Evolutionary conservation across 1,140 invertebrate species (phyloP).

Genomic region (Microplitis demolitor): DNA sequence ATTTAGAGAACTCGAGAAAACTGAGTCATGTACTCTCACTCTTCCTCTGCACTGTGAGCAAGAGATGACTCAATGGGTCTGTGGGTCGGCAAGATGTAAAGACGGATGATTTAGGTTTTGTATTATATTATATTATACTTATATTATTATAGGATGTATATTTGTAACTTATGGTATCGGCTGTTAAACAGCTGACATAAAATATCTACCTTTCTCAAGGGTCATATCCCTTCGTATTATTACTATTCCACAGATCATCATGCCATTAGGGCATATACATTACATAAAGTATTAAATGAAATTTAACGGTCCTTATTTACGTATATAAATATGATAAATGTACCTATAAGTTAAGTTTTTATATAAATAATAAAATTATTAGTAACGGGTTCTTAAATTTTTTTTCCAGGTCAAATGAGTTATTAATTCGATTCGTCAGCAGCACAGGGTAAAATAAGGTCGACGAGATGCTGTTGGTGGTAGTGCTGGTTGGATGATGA

Average conservation of each 20-base stretch:
- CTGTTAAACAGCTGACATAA: neutral
- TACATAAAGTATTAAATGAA: neutral
- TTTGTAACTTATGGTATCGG: neutral
- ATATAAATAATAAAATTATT: neutral
- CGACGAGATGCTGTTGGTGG: neutral
- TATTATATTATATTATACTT: too few relatives aligned
- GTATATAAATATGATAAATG: too few relatives aligned
- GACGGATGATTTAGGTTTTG: neutral
- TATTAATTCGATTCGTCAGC: neutral
- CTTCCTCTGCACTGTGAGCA: neutral
- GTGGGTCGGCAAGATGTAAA: conserved; percentile 6
- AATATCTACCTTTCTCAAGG: too few relatives aligned
- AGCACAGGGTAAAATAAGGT: neutral
- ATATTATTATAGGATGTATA: neutral
- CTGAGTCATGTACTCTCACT: neutral
- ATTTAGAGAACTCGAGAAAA: too few relatives aligned
- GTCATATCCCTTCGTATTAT: neutral
- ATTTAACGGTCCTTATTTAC: too few relatives aligned
- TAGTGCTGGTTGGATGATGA: neutral
- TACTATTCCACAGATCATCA: neutral
- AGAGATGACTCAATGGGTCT: conserved; percentile 13
- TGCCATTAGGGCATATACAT: neutral
- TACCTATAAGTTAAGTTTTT: neutral
- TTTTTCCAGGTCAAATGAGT: neutral
- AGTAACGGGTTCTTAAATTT: neutral